Base-by-base conservation (phyloP, 2,797 vertebrate species). In the Sciaenops ocellatus region DNA sequence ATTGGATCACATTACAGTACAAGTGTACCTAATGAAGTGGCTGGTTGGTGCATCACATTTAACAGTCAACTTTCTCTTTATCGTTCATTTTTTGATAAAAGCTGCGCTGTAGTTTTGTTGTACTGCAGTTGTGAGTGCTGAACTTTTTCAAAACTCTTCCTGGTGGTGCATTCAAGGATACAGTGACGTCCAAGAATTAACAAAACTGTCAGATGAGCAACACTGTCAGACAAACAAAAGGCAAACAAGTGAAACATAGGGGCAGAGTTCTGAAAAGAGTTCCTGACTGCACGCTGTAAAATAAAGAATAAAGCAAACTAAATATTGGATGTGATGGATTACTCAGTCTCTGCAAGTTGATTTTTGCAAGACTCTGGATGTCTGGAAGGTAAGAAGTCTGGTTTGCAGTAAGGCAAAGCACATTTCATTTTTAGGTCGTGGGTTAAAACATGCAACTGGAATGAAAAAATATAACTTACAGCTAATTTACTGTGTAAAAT, bases 101-200 rank as follows among this genome's bases (percentile, higher is more conserved):
- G 41, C 60, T 48, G 6, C 6, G 18, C 56, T 28, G 42, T 22
- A 26, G 34, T 20, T 41, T 10, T 60, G 3, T 22, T 41, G 52
- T 42, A 13, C 22, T 79, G 22, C 15, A 50, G n/a, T 20, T 69
- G 38, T 7, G 11, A 46, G 24, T 41, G 38, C 38, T 12, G 13
- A 64, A 50, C 5, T 41, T 4, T 69, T 66, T 73, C 26, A 66
- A 47, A 85, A 54, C 54, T 69, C 57, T 42, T 38, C 59, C 69
- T 51, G 1, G 26, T 30, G 64, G n/a, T 63, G 20, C 69, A 47
- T 83, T 90, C 41, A 83, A 74, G 65, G 56, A 68, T 73, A 72
- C 17, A n/a, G 42, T 52, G 69, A 71, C 0, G 1, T 69, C 22
- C 12, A 42, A 69, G 59, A 54, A 68, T 52, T 63, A 28, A 74